phyloP scores from a whole-genome alignment of 53 echinoderm and acorn worm species.

The Paelopatides confundens region DNA sequence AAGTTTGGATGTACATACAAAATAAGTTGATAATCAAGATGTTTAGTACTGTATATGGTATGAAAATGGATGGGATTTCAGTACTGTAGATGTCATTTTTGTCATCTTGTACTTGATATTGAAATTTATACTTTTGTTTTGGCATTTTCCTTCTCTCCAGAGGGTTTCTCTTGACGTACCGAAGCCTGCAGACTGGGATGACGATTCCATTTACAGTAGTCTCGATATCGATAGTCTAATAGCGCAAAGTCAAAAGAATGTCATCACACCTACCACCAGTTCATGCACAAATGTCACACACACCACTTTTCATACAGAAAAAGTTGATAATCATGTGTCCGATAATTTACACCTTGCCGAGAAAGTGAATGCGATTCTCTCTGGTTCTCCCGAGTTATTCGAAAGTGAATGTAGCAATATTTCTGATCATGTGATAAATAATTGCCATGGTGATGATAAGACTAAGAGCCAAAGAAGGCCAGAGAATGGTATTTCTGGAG shows the following conservation, averaged over 20 bases:
- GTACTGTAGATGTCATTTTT: no score
- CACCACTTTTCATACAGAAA: background rate
- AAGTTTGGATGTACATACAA: no score
- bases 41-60: no score
- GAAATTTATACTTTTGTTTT: no score
- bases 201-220: conserved; percentile 13
- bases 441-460: background rate
- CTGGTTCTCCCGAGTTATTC: conserved; percentile 34
- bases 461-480: background rate
- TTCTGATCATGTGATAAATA: background rate
- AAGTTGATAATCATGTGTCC: background rate
- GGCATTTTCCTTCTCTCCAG: background rate
- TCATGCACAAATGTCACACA: no score
- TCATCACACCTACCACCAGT: background rate
- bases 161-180: background rate
- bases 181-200: conserved; percentile 15
- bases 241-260: background rate
- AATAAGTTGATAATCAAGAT: no score
- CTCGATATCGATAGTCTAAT: conserved; percentile 29
- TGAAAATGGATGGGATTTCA: no score
- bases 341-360: background rate
- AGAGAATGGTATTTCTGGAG: background rate
- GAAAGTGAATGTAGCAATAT: background rate
- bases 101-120: no score
- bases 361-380: background rate